Evolutionary conservation across 2,113 vertebrate genomes (phyloP).

Genomic region (Catharus minimus): DNA sequence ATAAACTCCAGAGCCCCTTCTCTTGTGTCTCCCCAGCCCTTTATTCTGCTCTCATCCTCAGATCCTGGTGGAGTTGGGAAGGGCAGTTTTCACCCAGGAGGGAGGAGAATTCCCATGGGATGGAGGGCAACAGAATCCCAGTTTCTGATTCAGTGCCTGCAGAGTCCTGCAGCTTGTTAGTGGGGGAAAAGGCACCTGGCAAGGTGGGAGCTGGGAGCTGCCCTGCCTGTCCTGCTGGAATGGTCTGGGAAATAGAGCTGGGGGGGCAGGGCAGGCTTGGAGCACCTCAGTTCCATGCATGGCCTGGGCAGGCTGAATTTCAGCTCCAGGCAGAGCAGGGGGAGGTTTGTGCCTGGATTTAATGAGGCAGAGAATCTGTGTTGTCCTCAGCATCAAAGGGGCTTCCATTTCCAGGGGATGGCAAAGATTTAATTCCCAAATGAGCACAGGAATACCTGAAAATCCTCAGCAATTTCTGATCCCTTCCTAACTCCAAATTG

Average conservation of each 20-base stretch:
- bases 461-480: neutral
- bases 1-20: neutral
- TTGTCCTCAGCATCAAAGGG: constrained; percentile 7
- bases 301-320: neutral
- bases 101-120: constrained; percentile 15
- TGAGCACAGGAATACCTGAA: neutral
- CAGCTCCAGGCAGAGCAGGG: neutral
- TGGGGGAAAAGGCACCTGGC: neutral
- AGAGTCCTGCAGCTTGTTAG: neutral
- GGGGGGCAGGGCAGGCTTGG: neutral
- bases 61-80: neutral
- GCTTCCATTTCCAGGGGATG: neutral
- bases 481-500: neutral
- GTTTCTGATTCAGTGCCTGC: constrained; percentile 41
- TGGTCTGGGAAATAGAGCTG: neutral
- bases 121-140: neutral
- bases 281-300: neutral
- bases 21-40: neutral
- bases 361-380: constrained; percentile 6
- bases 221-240: neutral
- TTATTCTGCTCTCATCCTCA: neutral
- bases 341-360: neutral
- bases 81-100: neutral
- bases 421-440: neutral
- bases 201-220: neutral